These are phyloP conservation scores for Lordiphosa andalusiaca DNA, from an alignment of 2,888 invertebrate species.

Conservation along the genomic window DNA sequence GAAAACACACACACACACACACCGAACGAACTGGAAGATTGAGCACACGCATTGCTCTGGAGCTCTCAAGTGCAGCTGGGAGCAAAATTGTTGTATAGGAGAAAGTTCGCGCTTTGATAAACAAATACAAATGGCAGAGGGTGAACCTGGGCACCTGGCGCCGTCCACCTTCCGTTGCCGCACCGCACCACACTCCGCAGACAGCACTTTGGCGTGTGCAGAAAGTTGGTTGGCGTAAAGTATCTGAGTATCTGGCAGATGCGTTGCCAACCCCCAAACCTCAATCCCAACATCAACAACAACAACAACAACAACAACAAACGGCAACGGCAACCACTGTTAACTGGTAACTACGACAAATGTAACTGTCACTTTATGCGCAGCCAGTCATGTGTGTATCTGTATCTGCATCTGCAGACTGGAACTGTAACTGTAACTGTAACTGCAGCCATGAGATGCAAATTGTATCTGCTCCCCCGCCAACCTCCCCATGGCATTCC, in stretches of 20 bases:
- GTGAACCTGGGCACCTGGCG: conserved; percentile 8
- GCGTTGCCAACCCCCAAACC: too few relatives aligned
- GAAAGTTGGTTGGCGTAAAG: conserved; percentile 41
- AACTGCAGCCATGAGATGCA: conserved; percentile 2
- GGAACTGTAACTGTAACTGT: too few relatives aligned
- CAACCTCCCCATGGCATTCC: too few relatives aligned
- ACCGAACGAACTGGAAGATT: conserved; percentile 49
- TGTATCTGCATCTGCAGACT: conserved; percentile 11
- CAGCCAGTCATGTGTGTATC: conserved; percentile 32
- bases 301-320: too few relatives aligned
- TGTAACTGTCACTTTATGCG: conserved; percentile 49
- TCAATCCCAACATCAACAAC: too few relatives aligned
- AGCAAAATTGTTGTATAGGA: conserved; percentile 13
- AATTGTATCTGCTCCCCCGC: conserved; percentile 11
- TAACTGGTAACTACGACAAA: conserved; percentile 37
- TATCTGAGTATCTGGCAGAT: conserved; percentile 46
- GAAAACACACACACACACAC: conserved; percentile 31
- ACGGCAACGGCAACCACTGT: conserved; percentile 10
- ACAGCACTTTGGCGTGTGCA: conserved; percentile 15
- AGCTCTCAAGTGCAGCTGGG: conserved; percentile 53
- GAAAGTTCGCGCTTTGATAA: conserved; percentile 67
- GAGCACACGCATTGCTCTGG: conserved; percentile 37
- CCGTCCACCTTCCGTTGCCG: background rate
- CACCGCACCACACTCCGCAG: too few relatives aligned
- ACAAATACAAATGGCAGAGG: conserved; percentile 59